phyloP scores from a whole-genome alignment of 2,888 invertebrate genomes.

The Enchytraeus crypticus region DNA sequence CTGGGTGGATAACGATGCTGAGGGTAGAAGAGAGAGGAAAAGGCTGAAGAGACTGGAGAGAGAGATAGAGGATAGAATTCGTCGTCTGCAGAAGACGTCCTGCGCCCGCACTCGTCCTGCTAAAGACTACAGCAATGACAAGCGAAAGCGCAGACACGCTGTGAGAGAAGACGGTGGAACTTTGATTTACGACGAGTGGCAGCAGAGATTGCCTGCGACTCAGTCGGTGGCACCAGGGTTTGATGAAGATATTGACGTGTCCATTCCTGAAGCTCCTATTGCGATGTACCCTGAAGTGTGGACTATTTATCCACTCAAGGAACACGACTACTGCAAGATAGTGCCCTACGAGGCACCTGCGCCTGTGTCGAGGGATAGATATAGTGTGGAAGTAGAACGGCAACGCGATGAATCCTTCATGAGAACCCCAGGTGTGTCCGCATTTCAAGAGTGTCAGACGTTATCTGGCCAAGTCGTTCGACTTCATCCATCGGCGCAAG shows the following conservation, averaged over 20 bases:
- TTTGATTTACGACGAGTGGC: neutral
- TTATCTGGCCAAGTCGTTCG: neutral
- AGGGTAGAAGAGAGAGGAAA: conserved; percentile 2
- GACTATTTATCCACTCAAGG: conserved; percentile 12
- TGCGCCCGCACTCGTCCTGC: conserved; percentile 15
- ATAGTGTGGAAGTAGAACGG: neutral
- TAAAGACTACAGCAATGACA: conserved; percentile 10
- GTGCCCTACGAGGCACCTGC: neutral
- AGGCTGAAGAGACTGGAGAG: neutral
- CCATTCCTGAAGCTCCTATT: neutral
- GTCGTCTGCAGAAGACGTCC: conserved; percentile 1
- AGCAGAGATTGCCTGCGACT: no score
- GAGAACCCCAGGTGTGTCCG: conserved; percentile 8
- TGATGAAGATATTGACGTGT: neutral
- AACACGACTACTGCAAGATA: conserved; percentile 11
- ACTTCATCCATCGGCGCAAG: neutral
- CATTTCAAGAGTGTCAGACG: conserved; percentile 11
- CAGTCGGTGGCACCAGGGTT: no score
- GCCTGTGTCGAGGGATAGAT: neutral
- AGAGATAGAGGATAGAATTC: conserved; percentile 4
- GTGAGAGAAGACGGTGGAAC: neutral
- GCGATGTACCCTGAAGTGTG: neutral
- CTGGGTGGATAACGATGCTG: neutral
- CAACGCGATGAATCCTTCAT: conserved; percentile 3
- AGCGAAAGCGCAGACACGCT: neutral